Conservation (phyloP, 2,888 invertebrate species). For the Amblyjoppa fuscipennis region DNA sequence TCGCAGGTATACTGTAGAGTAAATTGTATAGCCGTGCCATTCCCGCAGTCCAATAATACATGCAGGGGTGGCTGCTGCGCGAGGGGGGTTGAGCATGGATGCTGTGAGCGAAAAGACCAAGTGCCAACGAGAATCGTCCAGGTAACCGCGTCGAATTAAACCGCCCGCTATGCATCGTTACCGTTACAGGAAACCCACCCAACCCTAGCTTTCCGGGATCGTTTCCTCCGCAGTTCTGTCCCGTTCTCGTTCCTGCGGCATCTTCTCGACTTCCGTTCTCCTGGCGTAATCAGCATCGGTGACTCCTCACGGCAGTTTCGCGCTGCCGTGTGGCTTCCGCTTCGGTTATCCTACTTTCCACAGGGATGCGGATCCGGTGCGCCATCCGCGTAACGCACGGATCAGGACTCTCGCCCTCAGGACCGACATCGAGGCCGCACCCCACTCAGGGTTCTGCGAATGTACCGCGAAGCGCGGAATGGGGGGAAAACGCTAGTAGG, state of each 20-base stretch:
- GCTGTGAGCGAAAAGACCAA: conserved; percentile 17
- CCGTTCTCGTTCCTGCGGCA: conserved; percentile 12
- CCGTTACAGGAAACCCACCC: conserved; percentile 52
- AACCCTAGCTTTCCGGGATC: conserved; percentile 29
- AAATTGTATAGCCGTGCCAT: conserved; percentile 42
- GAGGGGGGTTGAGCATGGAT: conserved; percentile 29
- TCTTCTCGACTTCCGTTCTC: conserved; percentile 46
- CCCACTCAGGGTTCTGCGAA: conserved; percentile 50
- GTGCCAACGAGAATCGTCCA: conserved; percentile 30
- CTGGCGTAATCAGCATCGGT: conserved; percentile 53
- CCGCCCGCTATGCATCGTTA: conserved; percentile 60
- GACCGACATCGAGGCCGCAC: background rate
- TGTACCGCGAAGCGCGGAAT: conserved; percentile 56
- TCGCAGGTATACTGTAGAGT: conserved; percentile 17
- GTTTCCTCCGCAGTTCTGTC: conserved; percentile 34
- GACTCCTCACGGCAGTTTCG: conserved; percentile 43
- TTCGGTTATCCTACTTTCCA: background rate
- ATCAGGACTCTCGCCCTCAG: background rate
- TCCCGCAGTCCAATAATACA: conserved; percentile 52
- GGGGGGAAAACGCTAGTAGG: conserved; percentile 52
- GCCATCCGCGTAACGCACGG: background rate
- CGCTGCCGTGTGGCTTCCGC: background rate
- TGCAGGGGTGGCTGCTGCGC: conserved; percentile 45
- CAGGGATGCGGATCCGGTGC: background rate
- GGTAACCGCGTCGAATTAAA: conserved; percentile 66